Evolutionary conservation across 2,113 vertebrate genomes (phyloP).

Genomic region (Henicopernis longicauda): DNA sequence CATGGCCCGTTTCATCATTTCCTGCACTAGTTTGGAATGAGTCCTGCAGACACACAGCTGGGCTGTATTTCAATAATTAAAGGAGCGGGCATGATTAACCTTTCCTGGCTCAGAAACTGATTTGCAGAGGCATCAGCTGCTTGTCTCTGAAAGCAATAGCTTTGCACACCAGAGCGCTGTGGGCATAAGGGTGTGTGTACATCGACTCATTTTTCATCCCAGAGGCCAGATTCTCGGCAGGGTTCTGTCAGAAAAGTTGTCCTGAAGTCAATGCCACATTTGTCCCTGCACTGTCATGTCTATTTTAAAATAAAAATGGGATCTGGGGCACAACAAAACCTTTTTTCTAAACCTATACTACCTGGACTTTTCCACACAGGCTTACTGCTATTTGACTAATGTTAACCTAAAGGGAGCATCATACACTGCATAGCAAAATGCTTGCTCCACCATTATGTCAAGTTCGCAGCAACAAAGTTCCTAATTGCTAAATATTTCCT

Average conservation of each 20-base stretch:
- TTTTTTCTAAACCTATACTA: neutral
- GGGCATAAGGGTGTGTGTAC: neutral
- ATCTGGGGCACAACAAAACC: neutral
- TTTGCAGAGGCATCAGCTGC: neutral
- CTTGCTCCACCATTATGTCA: neutral
- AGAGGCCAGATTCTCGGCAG: neutral
- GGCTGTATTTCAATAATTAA: conserved; percentile 15
- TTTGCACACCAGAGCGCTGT: neutral
- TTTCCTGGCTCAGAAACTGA: neutral
- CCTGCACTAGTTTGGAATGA: neutral
- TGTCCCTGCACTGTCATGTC: neutral
- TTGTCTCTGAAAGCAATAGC: neutral
- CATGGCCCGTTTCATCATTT: neutral
- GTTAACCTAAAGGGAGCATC: neutral
- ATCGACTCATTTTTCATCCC: neutral
- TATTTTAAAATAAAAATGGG: neutral
- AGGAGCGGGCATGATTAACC: neutral
- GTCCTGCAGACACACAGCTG: neutral
- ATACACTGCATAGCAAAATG: neutral
- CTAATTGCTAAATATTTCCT: neutral
- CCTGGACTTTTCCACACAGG: neutral
- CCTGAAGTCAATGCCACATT: neutral
- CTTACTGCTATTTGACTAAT: neutral
- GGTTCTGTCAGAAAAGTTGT: neutral
- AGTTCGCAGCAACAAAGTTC: neutral